Base-by-base conservation (phyloP, 2,113 vertebrate species). In the Lophochroa leadbeateri region DNA sequence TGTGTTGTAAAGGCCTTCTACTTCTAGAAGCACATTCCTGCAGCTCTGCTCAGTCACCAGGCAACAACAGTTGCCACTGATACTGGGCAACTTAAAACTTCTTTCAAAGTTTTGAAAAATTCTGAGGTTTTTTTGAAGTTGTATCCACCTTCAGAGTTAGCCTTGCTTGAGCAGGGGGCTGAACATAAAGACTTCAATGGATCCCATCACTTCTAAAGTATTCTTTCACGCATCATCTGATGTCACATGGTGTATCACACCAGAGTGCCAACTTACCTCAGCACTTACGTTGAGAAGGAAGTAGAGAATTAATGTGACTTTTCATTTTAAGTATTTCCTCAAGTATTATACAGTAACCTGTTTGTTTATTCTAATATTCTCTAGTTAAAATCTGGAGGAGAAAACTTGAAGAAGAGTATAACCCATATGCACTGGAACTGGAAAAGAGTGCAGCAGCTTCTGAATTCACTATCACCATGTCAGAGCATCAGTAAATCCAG, bases 321-420 rank as follows among this genome's bases (percentile, higher is more conserved):
- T 33, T 50, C 5, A 27, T 79, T 82, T 68, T 35, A 64, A 61
- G 9, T 61, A 88, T 64, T 83, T 47, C 11, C 6, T 82, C 21
- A 41, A 50, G 19, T 76, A 65, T 61, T 80, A 18, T 6, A 35
- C 14, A 43, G 12, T 96, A 90, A 94, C 29, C 12, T 49, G 11
- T 29, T 29, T 33, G 7, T 29, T 58, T 18, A 10, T 39, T 35
- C 16, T 76, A 67, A 90, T 82, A 37, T 67, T 93, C 44, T 14
- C 15, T 93, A 98, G 98, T 98, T 95, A 98, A 98, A 94, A 91
- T 98, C 75, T 98, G 98, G 98, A 98, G 92, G 93, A 97, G 82
- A 91, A 98, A 98, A 67, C 97, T 98, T 92, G 97, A 98, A 95
- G 97, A 96, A 1, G 97, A 97, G 21, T 98, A 98, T 95, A 97